Evolutionary conservation across 2,888 invertebrate genomes (phyloP), one percentile per base, ranked within the genome.

Genomic region (Mesorhabditis spiculigera): DNA sequence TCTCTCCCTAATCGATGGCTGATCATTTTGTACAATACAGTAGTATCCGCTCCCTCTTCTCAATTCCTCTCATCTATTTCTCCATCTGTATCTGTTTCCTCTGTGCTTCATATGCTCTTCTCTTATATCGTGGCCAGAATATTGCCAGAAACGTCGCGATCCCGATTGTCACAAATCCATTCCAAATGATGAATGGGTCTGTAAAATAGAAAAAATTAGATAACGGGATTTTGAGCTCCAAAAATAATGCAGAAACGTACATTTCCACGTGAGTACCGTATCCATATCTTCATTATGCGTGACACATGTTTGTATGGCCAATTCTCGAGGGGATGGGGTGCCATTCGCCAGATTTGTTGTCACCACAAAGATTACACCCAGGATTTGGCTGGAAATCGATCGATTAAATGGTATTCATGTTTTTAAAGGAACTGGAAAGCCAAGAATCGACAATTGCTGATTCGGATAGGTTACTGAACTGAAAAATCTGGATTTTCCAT

Each of bases 181-280:
- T 72, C 83, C 83, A 83, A 2, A 78, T 76, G 4, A 82, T 70
- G 66, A 81, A 82, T 5, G 81, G 74, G 67, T 76, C 81, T 82
- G n/a, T n/a, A n/a, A n/a, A n/a, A n/a, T n/a, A n/a, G n/a, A n/a
- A n/a, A n/a, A n/a, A n/a, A n/a, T n/a, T n/a, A n/a, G n/a, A n/a
- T n/a, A n/a, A n/a, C n/a, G n/a, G n/a, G n/a, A n/a, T n/a, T n/a
- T n/a, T n/a, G n/a, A n/a, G n/a, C n/a, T n/a, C n/a, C n/a, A n/a
- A n/a, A n/a, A n/a, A n/a, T n/a, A n/a, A n/a, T n/a, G n/a, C n/a
- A n/a, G n/a, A n/a, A 43, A 45, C 78, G 73, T 63, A 83, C 83
- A 76, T 72, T 78, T 76, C 84, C 84, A 84, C 0, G 77, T 74
- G 4, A 75, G 71, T 10, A 84, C 79, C 8, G 75, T 73, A 6